Evolutionary conservation across 2,888 invertebrate species (phyloP), one percentile per base, ranked within the genome.

Genomic region (Apodemia duryi): DNA sequence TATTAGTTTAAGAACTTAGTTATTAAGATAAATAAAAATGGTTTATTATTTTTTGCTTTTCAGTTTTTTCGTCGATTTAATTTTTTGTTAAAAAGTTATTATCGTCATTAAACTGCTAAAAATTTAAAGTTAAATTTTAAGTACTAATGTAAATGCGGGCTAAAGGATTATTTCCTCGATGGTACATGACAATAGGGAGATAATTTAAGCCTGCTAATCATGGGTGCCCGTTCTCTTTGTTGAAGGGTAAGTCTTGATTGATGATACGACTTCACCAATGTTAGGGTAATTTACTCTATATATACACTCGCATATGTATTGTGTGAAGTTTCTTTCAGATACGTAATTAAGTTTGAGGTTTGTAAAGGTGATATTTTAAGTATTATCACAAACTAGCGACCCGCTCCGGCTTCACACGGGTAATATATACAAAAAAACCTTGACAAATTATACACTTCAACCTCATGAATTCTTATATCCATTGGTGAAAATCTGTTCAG

Each of bases 131-230:
- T 38, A 38, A 38, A 6, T 46, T 13, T 46, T 13, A 13, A 46
- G 3, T 11, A 46, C 11, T 46, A 13, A 4, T 46, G 13, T 46
- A 46, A 46, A 46, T 46, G 11, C 13, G 46, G 13, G n/a, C 6
- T n/a, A 68, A 71, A 64, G 69, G 70, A 67, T 73, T 73, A 74
- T 75, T 70, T 66, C 65, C 60, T 63, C 63, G 41, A 52, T 72
- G 72, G 72, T 64, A 46, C 62, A 63, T 63, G 65, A 65, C 64
- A 54, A 61, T 72, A 73, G 72, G 79, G 75, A 82, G 85, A 86
- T 86, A 86, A 85, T 86, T 82, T 81, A 78, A 76, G 78, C 75
- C 67, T 76, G 81, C 85, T 88, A 87, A 88, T 87, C 86, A 86
- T 84, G 80, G 77, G 79, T 79, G 77, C 75, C 75, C 73, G 75